Evolutionary conservation across 2,888 invertebrate genomes (phyloP).

Genomic region (Hylaea fasciaria): DNA sequence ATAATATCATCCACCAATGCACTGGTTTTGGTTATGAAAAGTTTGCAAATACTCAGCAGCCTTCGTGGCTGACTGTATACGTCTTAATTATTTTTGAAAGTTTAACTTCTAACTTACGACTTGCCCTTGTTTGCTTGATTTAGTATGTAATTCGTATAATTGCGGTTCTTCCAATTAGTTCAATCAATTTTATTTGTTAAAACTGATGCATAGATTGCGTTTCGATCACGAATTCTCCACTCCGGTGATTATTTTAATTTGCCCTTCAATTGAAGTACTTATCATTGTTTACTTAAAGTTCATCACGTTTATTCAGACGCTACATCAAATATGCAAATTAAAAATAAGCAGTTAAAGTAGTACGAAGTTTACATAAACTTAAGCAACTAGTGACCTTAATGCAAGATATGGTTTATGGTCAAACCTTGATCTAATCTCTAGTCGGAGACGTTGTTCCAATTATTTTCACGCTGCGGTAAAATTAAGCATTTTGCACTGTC

Average conservation of each 20-base stretch:
- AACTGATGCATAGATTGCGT: constrained; percentile 43
- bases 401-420: constrained; percentile 9
- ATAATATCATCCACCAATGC: no score
- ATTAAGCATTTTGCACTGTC: not conserved
- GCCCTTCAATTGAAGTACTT: constrained; percentile 38
- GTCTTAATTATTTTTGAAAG: constrained; percentile 1
- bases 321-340: constrained; percentile 8
- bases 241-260: constrained; percentile 33
- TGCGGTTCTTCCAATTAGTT: constrained; percentile 19
- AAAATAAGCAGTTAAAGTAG: constrained; percentile 4
- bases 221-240: constrained; percentile 45
- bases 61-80: no score
- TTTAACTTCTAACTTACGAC: not conserved
- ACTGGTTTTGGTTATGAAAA: no score
- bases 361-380: constrained; percentile 11
- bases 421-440: constrained; percentile 4
- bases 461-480: no score
- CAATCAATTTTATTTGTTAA: constrained; percentile 36
- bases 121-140: constrained; percentile 8
- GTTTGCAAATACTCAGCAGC: no score
- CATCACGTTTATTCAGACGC: constrained; percentile 38
- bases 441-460: not conserved
- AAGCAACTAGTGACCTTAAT: constrained; percentile 17
- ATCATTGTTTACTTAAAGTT: constrained; percentile 34
- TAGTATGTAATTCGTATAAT: constrained; percentile 6